These are phyloP conservation scores for Oostethus manadensis DNA, from an alignment of 2,113 vertebrate genomes.

Conservation along the genomic window DNA sequence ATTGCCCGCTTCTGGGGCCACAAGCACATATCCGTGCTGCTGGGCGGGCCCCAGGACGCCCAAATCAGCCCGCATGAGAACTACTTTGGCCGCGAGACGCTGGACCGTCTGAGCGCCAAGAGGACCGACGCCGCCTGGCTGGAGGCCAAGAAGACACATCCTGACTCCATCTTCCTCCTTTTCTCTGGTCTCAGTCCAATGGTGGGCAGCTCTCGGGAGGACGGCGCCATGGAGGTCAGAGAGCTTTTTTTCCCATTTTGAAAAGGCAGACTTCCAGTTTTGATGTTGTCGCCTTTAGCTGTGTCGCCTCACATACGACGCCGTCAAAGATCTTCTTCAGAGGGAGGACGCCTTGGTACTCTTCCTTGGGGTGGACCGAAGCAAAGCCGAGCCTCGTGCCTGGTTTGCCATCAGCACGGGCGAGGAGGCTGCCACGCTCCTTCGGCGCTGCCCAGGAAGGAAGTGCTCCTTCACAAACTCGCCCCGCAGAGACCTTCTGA, in stretches of 20 bases:
- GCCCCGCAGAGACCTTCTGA: conserved; percentile 80
- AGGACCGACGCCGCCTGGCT: conserved; percentile 81
- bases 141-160: conserved; percentile 67
- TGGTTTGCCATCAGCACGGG: conserved; percentile 86
- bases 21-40: conserved; percentile 76
- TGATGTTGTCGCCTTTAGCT: conserved; percentile 47
- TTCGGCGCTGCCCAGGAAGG: conserved; percentile 65
- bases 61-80: conserved; percentile 65
- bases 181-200: conserved; percentile 84
- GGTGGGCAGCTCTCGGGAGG: conserved; percentile 56
- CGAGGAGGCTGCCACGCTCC: conserved; percentile 64
- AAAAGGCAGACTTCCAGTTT: too few species aligned
- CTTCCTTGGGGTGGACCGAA: conserved; percentile 87
- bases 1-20: conserved; percentile 93
- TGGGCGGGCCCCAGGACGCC: conserved; percentile 56
- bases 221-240: conserved; percentile 21
- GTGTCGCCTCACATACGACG: conserved; percentile 66
- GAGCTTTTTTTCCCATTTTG: background rate
- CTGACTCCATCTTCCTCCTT: conserved; percentile 78
- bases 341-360: conserved; percentile 68
- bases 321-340: conserved; percentile 72
- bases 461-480: conserved; percentile 77
- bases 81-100: conserved; percentile 81
- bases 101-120: conserved; percentile 83
- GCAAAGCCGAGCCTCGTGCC: conserved; percentile 62